Percentiles rank a stretch among this genome's conserved stretches.
Conservation (phyloP, 2,888 invertebrate species). For the Ectropis crepuscularia region DNA sequence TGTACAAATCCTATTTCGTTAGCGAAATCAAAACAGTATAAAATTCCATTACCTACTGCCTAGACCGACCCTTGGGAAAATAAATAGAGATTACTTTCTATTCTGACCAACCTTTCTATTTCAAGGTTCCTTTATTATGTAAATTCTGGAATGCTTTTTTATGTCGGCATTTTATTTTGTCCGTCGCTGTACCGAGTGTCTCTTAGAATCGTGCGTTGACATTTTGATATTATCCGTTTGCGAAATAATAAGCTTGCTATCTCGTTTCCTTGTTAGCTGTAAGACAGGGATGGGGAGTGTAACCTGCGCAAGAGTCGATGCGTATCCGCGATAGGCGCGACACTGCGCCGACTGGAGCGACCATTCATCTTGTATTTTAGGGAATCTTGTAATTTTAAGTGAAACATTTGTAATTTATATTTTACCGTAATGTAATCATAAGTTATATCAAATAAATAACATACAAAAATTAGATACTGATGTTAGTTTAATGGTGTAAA, state of each 20-base stretch:
- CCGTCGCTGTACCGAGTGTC: constrained; percentile 20
- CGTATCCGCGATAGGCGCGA: constrained; percentile 23
- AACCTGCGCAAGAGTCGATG: constrained; percentile 29
- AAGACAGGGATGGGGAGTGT: constrained; percentile 16
- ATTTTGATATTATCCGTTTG: constrained; percentile 37
- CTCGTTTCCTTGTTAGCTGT: background rate
- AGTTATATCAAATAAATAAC: no score
- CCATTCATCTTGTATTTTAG: no score
- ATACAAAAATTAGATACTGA: no score
- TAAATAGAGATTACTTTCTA: constrained; percentile 36
- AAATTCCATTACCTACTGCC: constrained; percentile 40
- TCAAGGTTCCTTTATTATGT: constrained; percentile 29
- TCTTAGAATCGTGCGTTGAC: constrained; percentile 37
- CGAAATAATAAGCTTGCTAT: constrained; percentile 30
- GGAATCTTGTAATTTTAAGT: no score
- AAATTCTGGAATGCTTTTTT: constrained; percentile 21
- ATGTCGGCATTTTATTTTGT: constrained; percentile 25
- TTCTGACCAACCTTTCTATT: constrained; percentile 34
- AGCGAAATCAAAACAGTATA: constrained; percentile 36
- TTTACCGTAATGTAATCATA: no score
- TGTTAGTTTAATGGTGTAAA: no score
- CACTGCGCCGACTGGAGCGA: constrained; percentile 5
- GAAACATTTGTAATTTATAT: no score
- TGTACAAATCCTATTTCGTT: constrained; percentile 26
- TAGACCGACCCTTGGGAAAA: constrained; percentile 27